Evolutionary conservation across 2,797 vertebrate species (phyloP), one percentile per base, ranked within the genome.

Genomic region (Coregonus suidteri): DNA sequence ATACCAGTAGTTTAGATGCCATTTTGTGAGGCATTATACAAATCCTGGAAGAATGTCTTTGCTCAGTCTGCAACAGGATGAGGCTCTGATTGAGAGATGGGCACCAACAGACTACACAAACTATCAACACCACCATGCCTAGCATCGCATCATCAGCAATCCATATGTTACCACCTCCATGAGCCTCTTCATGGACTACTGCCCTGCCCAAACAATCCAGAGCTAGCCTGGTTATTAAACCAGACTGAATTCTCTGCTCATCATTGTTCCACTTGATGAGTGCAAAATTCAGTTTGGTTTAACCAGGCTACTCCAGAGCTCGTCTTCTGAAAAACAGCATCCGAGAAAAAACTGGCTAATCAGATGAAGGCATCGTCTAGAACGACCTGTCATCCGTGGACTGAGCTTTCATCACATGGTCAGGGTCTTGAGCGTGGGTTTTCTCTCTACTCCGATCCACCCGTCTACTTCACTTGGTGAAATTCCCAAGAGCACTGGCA

Each of bases 401-500:
- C 79, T 78, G 79, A 80, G 66, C 71, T 77, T 79, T 79, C 70
- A 75, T 71, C 74, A 82, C 77, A 75, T 80, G 79, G 37, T 81
- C 54, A 41, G 37, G 59, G 52, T 68, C 69, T 69, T 66, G 59
- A 7, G 5, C 3, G 41, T 76, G 69, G 59, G 6, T 79, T 71
- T 37, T 54, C 56, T 78, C 59, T 52, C 52, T 34, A 25, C 70
- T 79, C 79, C 68, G 70, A 72, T 73, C 80, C 71, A 84, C 37
- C 77, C 87, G 75, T 79, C 77, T 74, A 53, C 75, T 81, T 79
- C 71, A 41, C 13, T 3, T 20, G 25, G 59, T 79, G 75, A 56
- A 82, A 81, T 84, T 88, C 82, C 85, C 76, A 73, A 51, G 85
- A 91, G 90, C 16, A 86, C 75, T 85, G 76, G 85, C 79, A 84